Evolutionary conservation across 1,140 invertebrate genomes (phyloP).

Genomic region (Zaprionus taronus): DNA sequence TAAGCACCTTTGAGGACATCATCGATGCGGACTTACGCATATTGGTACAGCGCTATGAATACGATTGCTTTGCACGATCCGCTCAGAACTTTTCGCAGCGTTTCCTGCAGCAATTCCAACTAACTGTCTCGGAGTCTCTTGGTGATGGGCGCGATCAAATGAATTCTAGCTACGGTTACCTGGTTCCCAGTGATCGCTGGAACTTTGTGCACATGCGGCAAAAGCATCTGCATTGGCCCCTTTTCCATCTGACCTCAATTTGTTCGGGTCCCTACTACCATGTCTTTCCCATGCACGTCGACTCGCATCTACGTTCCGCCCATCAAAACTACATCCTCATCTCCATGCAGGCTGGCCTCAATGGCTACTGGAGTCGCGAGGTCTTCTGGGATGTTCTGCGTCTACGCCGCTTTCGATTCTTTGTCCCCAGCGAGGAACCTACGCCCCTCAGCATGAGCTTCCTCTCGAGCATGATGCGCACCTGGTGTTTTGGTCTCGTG

Average conservation of each 20-base stretch:
- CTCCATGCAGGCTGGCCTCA: conserved; percentile 65
- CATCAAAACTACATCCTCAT: conserved; percentile 68
- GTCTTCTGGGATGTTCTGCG: conserved; percentile 69
- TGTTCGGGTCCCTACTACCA: conserved; percentile 77
- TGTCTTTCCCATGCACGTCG: conserved; percentile 67
- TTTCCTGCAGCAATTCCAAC: conserved; percentile 56
- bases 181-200: conserved; percentile 75
- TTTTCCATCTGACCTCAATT: conserved; percentile 64
- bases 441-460: conserved; percentile 58
- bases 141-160: conserved; percentile 54
- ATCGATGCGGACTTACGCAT: conserved; percentile 61
- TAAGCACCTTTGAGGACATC: conserved; percentile 66
- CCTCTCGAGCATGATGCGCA: conserved; percentile 54
- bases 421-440: conserved; percentile 48
- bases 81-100: conserved; percentile 28
- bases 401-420: conserved; percentile 38
- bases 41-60: conserved; percentile 60
- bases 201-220: conserved; percentile 65
- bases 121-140: conserved; percentile 42
- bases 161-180: conserved; percentile 63
- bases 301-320: conserved; percentile 64
- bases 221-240: conserved; percentile 51
- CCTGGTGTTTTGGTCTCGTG: conserved; percentile 68
- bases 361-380: conserved; percentile 54
- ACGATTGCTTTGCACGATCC: conserved; percentile 36